A percentile compares a stretch with the other conserved stretches of the same genome.
These are phyloP conservation scores for Acronicta psi DNA, from an alignment of 2,888 invertebrate species.

Conservation along the genomic window DNA sequence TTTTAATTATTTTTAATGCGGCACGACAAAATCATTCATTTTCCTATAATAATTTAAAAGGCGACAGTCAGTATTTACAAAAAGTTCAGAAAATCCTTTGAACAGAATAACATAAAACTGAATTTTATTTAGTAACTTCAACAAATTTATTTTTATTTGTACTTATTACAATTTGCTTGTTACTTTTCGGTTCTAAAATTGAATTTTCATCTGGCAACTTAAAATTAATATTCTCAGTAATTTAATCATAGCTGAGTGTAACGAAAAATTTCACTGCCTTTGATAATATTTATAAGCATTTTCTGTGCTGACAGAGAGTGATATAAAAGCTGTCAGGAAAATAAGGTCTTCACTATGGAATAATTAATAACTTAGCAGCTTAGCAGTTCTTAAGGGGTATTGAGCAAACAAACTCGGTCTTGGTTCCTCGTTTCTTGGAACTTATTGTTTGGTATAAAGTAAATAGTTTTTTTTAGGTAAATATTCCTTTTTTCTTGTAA, in stretches of 20 bases:
- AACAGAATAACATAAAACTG: no score
- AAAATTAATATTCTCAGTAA: constrained; percentile 31
- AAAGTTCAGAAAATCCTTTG: no score
- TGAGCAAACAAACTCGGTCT: constrained; percentile 33
- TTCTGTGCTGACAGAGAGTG: constrained; percentile 31
- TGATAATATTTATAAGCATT: constrained; percentile 42
- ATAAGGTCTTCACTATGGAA: constrained; percentile 31
- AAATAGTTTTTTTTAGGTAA: not conserved
- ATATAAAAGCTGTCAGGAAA: constrained; percentile 36
- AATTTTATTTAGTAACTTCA: no score
- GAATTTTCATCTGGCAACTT: not conserved
- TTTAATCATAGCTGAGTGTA: constrained; percentile 34
- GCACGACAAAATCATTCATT: no score
- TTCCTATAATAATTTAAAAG: no score
- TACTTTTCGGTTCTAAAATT: not conserved
- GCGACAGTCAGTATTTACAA: no score
- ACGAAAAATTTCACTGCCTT: constrained; percentile 38
- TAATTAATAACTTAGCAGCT: constrained; percentile 45
- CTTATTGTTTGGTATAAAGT: constrained; percentile 9
- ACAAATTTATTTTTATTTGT: not conserved
- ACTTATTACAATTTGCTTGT: not conserved
- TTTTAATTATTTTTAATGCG: no score
- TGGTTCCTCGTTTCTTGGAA: constrained; percentile 10
- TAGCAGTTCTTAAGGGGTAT: constrained; percentile 29
- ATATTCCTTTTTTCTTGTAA: no score